Conservation (phyloP, 2,797 vertebrate genomes). For the Dryobates pubescens region DNA sequence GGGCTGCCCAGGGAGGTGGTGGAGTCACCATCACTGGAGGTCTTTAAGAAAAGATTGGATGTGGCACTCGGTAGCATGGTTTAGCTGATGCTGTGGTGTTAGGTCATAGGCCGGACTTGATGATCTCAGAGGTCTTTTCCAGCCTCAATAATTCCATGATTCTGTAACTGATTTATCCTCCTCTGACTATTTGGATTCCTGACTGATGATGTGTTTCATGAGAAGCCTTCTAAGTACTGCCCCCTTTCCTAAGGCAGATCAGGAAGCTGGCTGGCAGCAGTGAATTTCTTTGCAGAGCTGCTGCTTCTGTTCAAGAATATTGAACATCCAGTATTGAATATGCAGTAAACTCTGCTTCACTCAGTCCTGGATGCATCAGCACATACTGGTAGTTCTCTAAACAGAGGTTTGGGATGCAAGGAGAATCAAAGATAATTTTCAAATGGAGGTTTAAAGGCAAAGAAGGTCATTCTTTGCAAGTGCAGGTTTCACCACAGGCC, state of each 20-base stretch:
- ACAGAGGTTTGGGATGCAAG: neutral
- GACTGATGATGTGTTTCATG: rapidly evolving
- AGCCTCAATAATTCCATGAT: no score
- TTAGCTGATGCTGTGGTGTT: no score
- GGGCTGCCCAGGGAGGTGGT: no score
- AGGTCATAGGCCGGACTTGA: no score
- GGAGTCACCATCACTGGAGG: no score
- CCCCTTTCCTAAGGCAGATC: neutral
- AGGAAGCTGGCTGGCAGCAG: neutral
- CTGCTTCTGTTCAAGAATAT: neutral
- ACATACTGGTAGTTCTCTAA: neutral
- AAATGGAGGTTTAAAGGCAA: neutral
- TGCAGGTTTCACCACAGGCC: neutral
- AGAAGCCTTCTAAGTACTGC: neutral
- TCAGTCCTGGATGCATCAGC: neutral
- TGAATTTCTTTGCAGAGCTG: neutral
- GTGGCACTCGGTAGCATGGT: no score
- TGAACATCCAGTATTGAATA: neutral
- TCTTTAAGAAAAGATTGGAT: no score
- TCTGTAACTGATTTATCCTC: neutral
- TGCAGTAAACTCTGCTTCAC: neutral
- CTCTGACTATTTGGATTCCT: neutral
- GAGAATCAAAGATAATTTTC: neutral
- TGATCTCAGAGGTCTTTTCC: no score
- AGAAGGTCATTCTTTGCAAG: neutral